Evolutionary conservation across 2,888 invertebrate genomes (phyloP).

Genomic region (Heteromurus nitidus): DNA sequence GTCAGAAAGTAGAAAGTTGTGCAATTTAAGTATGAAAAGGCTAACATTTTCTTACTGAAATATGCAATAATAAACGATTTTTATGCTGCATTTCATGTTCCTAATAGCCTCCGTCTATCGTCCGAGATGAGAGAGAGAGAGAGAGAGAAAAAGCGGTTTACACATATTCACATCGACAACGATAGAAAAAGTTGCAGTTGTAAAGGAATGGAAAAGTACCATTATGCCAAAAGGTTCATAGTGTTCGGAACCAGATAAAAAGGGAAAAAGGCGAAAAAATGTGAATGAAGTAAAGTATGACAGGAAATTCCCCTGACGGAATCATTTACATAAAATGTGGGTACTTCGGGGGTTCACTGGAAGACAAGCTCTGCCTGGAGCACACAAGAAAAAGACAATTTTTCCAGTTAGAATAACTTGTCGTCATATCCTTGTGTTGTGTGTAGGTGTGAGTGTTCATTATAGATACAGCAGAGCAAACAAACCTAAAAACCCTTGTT

Average conservation of each 20-base stretch:
- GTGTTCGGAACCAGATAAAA: not conserved
- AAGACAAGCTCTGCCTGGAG: constrained; percentile 23
- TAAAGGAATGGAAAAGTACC: not conserved
- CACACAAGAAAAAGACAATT: not conserved
- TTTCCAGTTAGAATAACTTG: not conserved
- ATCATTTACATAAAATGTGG: constrained; percentile 61
- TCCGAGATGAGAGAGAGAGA: not conserved
- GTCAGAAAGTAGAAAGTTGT: constrained; percentile 1
- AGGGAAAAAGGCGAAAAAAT: constrained; percentile 20
- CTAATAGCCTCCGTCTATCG: constrained; percentile 10
- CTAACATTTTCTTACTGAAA: constrained; percentile 16
- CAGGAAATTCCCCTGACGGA: constrained; percentile 44
- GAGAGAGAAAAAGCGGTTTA: too few species aligned
- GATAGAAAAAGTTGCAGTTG: not conserved
- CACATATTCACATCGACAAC: too few species aligned
- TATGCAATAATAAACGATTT: constrained; percentile 31
- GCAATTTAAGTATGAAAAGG: not conserved
- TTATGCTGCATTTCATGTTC: constrained; percentile 40
- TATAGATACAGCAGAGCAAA: too few species aligned
- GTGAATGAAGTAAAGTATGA: constrained; percentile 31
- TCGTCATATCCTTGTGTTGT: not conserved
- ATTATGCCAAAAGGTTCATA: constrained; percentile 8
- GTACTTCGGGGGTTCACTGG: constrained; percentile 47
- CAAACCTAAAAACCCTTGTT: too few species aligned
- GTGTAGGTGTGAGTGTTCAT: too few species aligned